A percentile compares a stretch with the other conserved stretches of the same genome.
phyloP scores from a whole-genome alignment of 2,113 vertebrate genomes.

The Datnioides undecimradiatus region DNA sequence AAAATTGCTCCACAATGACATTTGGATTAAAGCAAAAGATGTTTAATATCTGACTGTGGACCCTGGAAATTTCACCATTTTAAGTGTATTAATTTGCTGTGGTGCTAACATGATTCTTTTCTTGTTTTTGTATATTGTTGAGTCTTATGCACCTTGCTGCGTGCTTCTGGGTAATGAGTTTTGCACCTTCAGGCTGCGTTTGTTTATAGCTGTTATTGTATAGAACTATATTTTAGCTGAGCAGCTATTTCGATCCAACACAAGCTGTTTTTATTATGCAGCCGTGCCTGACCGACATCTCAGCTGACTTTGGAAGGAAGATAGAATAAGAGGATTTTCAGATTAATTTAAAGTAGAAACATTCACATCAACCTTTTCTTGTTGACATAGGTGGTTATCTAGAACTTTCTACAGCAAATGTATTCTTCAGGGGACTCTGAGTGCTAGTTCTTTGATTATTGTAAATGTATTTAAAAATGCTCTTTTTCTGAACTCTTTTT shows the following conservation, averaged over 20 bases:
- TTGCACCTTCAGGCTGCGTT: conserved; percentile 28
- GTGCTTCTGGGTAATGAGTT: conserved; percentile 26
- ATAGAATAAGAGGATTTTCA: conserved; percentile 27
- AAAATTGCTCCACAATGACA: not conserved
- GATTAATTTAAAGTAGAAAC: conserved; percentile 19
- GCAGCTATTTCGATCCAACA: not conserved
- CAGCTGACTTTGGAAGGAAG: not conserved
- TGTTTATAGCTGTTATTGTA: not conserved
- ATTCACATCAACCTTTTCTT: conserved; percentile 9
- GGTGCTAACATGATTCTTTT: not conserved
- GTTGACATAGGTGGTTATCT: not conserved
- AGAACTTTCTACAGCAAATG: not conserved
- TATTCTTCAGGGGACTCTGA: not conserved
- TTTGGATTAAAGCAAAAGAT: conserved; percentile 4
- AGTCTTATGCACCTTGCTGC: not conserved
- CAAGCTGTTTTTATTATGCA: conserved; percentile 15
- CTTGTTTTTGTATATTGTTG: not conserved
- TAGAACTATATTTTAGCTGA: conserved; percentile 4
- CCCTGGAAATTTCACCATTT: not conserved
- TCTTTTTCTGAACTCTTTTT: not conserved
- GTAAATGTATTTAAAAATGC: not conserved
- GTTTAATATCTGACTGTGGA: conserved; percentile 1
- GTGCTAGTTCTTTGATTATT: not conserved
- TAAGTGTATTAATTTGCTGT: not conserved
- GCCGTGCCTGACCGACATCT: conserved; percentile 9